A percentile compares a stretch with the other conserved stretches of the same genome.
phyloP scores from a whole-genome alignment of 2,113 vertebrate genomes.

The Micromys minutus region DNA sequence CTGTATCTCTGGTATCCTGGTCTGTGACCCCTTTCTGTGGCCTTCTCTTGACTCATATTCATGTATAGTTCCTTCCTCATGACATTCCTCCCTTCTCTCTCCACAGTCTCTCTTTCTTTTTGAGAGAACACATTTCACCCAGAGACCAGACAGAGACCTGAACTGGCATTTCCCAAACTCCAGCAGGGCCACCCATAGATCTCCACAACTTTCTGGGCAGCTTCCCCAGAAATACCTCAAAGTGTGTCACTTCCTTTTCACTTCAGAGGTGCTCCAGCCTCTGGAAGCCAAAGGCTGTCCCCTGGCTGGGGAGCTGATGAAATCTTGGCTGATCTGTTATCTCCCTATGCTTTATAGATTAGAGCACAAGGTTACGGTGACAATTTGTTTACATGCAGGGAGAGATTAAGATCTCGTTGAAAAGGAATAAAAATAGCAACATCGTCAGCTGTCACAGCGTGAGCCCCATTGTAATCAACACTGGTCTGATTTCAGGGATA shows the following conservation, averaged over 20 bases:
- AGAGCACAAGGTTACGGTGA: conserved; percentile 91
- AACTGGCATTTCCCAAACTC: background rate
- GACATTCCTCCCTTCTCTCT: too few relatives aligned
- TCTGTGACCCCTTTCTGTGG: background rate
- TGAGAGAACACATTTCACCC: too few relatives aligned
- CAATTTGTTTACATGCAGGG: conserved; percentile 92
- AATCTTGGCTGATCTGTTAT: conserved; percentile 89
- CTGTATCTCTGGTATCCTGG: background rate
- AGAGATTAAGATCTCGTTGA: conserved; percentile 93
- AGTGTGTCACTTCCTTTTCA: conserved; percentile 82
- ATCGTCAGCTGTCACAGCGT: conserved; percentile 95
- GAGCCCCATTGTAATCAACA: conserved; percentile 98
- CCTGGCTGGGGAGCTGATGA: conserved; percentile 84
- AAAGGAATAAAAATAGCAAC: conserved; percentile 92
- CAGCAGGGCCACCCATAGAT: conserved; percentile 54
- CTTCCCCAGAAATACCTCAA: conserved; percentile 77
- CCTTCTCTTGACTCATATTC: too few relatives aligned
- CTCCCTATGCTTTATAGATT: conserved; percentile 89
- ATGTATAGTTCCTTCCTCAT: background rate
- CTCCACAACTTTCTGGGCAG: conserved; percentile 80
- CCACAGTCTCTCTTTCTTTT: background rate
- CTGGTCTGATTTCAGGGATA: conserved; percentile 99
- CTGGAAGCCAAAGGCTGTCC: conserved; percentile 80
- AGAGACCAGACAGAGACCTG: background rate
- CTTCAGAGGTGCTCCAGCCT: conserved; percentile 79